phyloP scores from a whole-genome alignment of 1,140 invertebrate species.

The Drosophila kepulauana region DNA sequence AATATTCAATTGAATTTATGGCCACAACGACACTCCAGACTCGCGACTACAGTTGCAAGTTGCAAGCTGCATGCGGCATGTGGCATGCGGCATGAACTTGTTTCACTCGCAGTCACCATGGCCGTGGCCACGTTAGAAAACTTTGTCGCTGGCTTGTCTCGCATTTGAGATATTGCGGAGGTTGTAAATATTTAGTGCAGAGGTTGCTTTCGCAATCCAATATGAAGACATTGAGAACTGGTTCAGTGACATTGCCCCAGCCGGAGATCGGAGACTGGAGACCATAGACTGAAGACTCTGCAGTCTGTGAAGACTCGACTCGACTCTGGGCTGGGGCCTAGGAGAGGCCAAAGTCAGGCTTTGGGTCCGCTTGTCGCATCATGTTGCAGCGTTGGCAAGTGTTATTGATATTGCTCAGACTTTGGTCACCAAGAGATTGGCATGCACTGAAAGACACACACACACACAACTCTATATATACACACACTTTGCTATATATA shows the following conservation, averaged over 20 bases:
- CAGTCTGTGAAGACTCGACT: not conserved
- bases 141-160: conserved; percentile 60
- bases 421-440: conserved; percentile 43
- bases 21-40: conserved; percentile 75
- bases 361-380: conserved; percentile 63
- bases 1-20: conserved; percentile 85
- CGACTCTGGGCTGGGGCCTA: conserved; percentile 7
- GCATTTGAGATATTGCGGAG: conserved; percentile 81
- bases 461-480: not conserved
- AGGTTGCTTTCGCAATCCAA: conserved; percentile 61
- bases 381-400: conserved; percentile 79
- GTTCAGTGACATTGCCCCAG: conserved; percentile 79
- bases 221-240: conserved; percentile 83
- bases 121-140: conserved; percentile 66
- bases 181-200: conserved; percentile 84
- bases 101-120: conserved; percentile 45
- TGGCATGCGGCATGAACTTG: conserved; percentile 73
- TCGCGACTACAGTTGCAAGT: conserved; percentile 46
- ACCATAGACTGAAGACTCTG: not conserved
- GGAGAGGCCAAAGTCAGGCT: not conserved
- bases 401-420: conserved; percentile 79
- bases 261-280: conserved; percentile 13
- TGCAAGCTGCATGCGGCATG: conserved; percentile 29
- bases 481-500: conserved; percentile 11
- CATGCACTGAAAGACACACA: conserved; percentile 37